These are phyloP conservation scores for Corythaixoides concolor DNA, from an alignment of 2,113 vertebrate species.

Conservation along the genomic window DNA sequence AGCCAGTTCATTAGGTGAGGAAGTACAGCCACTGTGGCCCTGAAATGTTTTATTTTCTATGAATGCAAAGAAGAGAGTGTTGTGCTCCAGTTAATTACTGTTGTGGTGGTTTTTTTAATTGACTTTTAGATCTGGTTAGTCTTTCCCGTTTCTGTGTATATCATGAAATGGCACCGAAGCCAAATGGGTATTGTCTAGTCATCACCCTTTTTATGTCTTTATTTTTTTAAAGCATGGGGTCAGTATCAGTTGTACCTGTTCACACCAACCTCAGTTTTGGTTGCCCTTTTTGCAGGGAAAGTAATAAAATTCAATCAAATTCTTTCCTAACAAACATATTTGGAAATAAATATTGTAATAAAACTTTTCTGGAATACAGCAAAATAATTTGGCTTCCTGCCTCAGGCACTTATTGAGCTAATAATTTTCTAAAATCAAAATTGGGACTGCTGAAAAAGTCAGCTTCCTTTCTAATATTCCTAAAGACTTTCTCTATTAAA, in stretches of 20 bases:
- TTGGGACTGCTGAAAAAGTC: neutral
- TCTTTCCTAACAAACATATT: neutral
- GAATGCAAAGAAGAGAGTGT: neutral
- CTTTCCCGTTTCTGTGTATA: neutral
- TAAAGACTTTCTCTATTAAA: constrained; percentile 6
- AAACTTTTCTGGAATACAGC: neutral
- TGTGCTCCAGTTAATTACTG: neutral
- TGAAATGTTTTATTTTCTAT: neutral
- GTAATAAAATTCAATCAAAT: neutral
- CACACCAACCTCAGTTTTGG: neutral
- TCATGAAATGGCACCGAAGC: neutral
- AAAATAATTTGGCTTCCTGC: constrained; percentile 4
- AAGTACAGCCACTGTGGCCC: neutral
- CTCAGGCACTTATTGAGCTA: neutral
- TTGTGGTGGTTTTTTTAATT: neutral
- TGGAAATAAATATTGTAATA: constrained; percentile 15
- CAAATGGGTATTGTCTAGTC: neutral
- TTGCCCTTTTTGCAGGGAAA: neutral
- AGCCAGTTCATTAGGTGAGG: neutral
- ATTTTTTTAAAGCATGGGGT: neutral
- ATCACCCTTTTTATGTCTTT: neutral
- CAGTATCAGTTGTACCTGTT: neutral
- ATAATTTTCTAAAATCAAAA: constrained; percentile 45
- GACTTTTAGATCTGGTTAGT: neutral
- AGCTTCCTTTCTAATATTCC: neutral